Percentiles rank a stretch among this genome's conserved stretches.
phyloP scores from a whole-genome alignment of 2,888 invertebrate species.

The Pristionchus fissidentatus region DNA sequence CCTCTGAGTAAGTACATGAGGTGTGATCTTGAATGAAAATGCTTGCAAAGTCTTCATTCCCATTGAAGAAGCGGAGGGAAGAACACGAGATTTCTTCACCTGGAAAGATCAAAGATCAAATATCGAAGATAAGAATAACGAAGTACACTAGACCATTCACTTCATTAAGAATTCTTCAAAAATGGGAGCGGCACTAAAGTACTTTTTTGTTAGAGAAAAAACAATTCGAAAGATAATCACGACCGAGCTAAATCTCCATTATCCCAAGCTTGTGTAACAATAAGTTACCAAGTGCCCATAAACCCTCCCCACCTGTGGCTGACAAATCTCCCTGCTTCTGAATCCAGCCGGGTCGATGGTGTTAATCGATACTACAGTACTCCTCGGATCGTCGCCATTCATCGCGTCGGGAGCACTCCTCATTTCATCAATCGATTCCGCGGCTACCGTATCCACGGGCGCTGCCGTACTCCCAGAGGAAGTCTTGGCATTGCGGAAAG shows the following conservation, averaged over 20 bases:
- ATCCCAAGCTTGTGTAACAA: background rate
- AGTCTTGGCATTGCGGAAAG: no score
- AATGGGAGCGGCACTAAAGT: no score
- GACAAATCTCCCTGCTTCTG: slow-evolving; percentile 29
- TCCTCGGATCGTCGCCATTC: background rate
- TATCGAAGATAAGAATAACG: background rate
- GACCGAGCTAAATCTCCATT: background rate
- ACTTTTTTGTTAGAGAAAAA: no score
- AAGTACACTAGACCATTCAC: background rate
- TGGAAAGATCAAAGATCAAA: background rate
- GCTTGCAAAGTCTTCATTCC: slow-evolving; percentile 49
- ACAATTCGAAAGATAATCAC: background rate
- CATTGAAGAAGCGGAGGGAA: background rate
- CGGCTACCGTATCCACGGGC: background rate
- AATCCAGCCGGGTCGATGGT: slow-evolving; percentile 38
- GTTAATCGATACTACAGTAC: slow-evolving; percentile 4
- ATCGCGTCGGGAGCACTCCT: no score
- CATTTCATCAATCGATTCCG: background rate
- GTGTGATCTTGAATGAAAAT: slow-evolving; percentile 53
- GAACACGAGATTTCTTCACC: background rate
- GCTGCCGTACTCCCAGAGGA: background rate
- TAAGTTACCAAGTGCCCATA: background rate
- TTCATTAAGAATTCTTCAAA: no score
- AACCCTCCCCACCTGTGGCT: background rate
- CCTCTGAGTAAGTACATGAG: slow-evolving; percentile 26